Evolutionary conservation across 53 echinoderm and acorn worm genomes (phyloP).

Genomic region (Apostichopus leukothele): DNA sequence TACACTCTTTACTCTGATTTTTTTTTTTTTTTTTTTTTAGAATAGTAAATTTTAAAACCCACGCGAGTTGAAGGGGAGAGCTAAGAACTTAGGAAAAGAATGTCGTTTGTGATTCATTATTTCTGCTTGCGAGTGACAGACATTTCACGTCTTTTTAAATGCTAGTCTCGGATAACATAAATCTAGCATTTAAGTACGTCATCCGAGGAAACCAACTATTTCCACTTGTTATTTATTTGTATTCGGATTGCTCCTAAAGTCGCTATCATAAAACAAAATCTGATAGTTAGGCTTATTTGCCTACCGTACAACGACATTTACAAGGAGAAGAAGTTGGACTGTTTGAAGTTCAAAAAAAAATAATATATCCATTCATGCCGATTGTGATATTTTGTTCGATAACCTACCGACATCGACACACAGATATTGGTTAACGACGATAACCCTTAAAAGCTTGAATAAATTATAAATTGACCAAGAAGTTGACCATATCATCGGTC

Average conservation of each 20-base stretch:
- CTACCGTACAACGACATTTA: neutral
- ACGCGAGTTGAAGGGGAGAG: neutral
- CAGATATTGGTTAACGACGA: too few relatives aligned
- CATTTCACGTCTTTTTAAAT: neutral
- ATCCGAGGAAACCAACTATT: neutral
- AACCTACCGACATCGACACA: too few relatives aligned
- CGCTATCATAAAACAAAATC: neutral
- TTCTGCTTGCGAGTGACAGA: neutral
- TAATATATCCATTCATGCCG: too few relatives aligned
- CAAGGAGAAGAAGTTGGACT: too few relatives aligned
- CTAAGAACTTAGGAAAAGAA: neutral
- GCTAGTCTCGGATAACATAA: conserved; percentile 4
- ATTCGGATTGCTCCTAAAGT: neutral
- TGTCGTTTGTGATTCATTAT: neutral
- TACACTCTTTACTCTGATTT: too few relatives aligned
- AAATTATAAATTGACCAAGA: too few relatives aligned
- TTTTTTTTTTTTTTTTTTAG: neutral
- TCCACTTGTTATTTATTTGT: conserved; percentile 1
- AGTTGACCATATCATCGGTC: too few relatives aligned
- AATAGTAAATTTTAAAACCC: neutral
- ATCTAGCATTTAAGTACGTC: neutral
- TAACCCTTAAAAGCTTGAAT: too few relatives aligned
- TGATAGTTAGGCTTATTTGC: neutral
- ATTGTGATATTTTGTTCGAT: too few relatives aligned
- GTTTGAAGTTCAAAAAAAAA: too few relatives aligned